phyloP scores from a whole-genome alignment of 1,140 invertebrate species.

The Drosophila lowei region DNA sequence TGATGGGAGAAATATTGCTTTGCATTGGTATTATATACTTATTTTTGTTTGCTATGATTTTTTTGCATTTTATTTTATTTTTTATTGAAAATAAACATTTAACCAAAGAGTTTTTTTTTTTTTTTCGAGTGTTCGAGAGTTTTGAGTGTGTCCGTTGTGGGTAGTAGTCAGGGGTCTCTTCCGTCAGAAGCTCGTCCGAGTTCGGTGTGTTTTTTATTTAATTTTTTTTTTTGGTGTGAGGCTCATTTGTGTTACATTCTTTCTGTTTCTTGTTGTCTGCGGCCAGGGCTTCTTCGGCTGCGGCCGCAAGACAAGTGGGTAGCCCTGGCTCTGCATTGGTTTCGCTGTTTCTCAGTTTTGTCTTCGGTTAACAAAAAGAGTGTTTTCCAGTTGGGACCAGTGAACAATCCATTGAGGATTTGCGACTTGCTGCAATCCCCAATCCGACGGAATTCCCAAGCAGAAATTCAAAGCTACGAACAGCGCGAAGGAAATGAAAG shows the following conservation, averaged over 20 bases:
- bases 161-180: conserved; percentile 5
- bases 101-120: conserved; percentile 46
- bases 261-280: conserved; percentile 14
- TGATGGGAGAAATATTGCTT: conserved; percentile 83
- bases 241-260: conserved; percentile 11
- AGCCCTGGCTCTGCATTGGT: too few species aligned
- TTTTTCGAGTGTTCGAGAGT: conserved; percentile 35
- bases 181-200: conserved; percentile 42
- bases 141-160: conserved; percentile 12
- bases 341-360: too few species aligned
- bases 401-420: too few species aligned
- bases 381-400: too few species aligned
- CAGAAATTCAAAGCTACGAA: conserved; percentile 51
- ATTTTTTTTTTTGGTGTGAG: background rate
- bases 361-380: too few species aligned
- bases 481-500: too few species aligned
- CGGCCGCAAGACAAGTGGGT: too few species aligned
- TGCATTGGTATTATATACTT: conserved; percentile 76
- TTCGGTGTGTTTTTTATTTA: conserved; percentile 27
- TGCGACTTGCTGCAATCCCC: conserved; percentile 1
- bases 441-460: conserved; percentile 66
- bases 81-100: conserved; percentile 42
- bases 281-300: too few species aligned
- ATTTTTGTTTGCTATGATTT: conserved; percentile 30
- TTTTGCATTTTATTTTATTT: conserved; percentile 28